Evolutionary conservation across 2,113 vertebrate species (phyloP), one percentile per base, ranked within the genome.

Genomic region (Malurus alboscapulatus): DNA sequence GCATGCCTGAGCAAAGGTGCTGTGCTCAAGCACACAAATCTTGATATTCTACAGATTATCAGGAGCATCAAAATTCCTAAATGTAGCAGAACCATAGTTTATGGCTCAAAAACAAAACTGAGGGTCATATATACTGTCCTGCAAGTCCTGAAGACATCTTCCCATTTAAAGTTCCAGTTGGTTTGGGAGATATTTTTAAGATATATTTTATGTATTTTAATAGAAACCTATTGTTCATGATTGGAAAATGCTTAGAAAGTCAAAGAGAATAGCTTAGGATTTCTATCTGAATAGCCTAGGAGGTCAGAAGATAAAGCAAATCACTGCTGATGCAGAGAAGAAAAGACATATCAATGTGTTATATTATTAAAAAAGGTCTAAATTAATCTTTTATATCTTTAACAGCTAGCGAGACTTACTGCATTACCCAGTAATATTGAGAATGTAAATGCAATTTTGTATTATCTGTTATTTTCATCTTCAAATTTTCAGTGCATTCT

Each of bases 281-380:
- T 50, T 30, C 44, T 58, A 32, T 67, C 30, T 63, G 36, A 87
- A 87, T 11, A 79, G 50, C 30, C 42, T 26, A 50, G 36, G 21
- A 89, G n/a, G 17, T 68, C 81, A 94, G 81, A 92, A 91, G 26
- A n/a, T 72, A 87, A 89, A 72, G 34, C 30, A 75, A 48, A 84
- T 55, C 58, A 76, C 38, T 84, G 38, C 45, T 57, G 36, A 12
- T 54, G 17, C 32, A 73, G 3, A 69, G 38, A 67, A 91, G 84
- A 22, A 81, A 30, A 58, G 10, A 30, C 5, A 24, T 25, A 5
- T 30, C 27, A 71, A 40, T 47, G 20, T 78, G 26, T 36, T 57
- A 27, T 6, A 17, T 15, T 34, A 81, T 7, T 2, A 32, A 30
- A 81, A 72, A 82, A 61, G 6, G 19, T 5, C 17, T 14, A 65